Base-by-base conservation (phyloP, 2,113 vertebrate genomes). In the Pipa parva region DNA sequence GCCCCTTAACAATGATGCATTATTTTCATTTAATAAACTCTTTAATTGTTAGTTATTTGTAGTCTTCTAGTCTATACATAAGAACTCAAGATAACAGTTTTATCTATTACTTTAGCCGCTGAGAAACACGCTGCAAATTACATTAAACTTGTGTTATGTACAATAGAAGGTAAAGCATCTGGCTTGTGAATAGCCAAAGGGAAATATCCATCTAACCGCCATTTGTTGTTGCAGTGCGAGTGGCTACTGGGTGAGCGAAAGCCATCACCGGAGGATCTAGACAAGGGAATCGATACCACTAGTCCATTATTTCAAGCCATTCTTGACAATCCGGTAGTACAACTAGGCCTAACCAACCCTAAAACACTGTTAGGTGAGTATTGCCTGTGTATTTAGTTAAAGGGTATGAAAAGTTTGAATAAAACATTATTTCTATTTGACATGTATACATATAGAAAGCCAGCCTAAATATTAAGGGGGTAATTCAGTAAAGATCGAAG, bases 291-390 rank as follows among this genome's bases (percentile, higher is more conserved):
- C 8, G 95, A 98, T 77, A 92, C 89, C 49, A 81, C 90, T 42
- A 98, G 95, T 74, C 95, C 95, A 17, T 87, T 99, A 57, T 97
- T 99, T 71, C 96, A 98, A 82, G 96, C 96, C 81, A 99, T 99
- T 75, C 84, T 99, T 81, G 96, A 99, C 79, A 98, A 97, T 81
- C 96, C 96, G 1, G 95, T 98, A 52, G 95, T 98, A 80, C 97
- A 99, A 75, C 79, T 99, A 77, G 95, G 95, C 49, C 83, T 98
- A 20, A 99, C 93, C 49, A 98, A 98, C 76, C 96, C 96, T 9
- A 99, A 99, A 82, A 98, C 91, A 37, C 84, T 99, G 42, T 81
- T 99, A 71, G 96, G 96, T 99, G 85, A 56, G 86, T 83, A 42
- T 3, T 55, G 29, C n/a, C n/a, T n/a, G n/a, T n/a, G n/a, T n/a